Evolutionary conservation across 2,797 vertebrate genomes (phyloP), one percentile per base, ranked within the genome.

Genomic region (Buceros bicornis): DNA sequence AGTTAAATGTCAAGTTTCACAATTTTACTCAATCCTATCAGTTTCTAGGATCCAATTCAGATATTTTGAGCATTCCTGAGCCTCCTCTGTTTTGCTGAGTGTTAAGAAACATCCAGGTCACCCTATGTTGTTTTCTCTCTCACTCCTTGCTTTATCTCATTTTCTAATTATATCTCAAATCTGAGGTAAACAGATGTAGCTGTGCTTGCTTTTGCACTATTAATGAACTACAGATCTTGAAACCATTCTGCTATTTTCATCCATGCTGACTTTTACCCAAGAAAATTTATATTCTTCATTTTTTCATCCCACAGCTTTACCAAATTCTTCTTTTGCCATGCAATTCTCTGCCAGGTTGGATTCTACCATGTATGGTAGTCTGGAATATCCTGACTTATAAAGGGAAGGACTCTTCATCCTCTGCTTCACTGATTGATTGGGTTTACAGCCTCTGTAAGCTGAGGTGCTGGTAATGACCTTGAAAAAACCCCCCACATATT

Each of bases 131-230:
- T 70, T 83, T 92, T 82, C 24, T 74, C 8, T 89, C 31, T 73
- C n/a, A 16, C 8, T 71, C 16, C 18, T 72, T 90, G 18, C 47
- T 94, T 43, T 76, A 54, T 50, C 42, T 28, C 13, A 9, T 60
- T 78, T 89, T 89, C 48, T 58, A 53, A 74, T 54, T 91, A 61
- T 14, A n/a, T 84, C n/a, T 84, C 77, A 87, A 16, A 61, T 70
- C 57, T 77, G 64, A 74, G 26, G n/a, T 91, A 81, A 74, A 5
- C 16, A 61, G 31, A 51, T 54, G 33, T 31, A 83, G 56, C 61
- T 87, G 29, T 56, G 13, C 62, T 81, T 94, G 62, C 74, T 86
- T 95, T 83, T 91, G 72, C 65, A 92, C 45, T 43, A 11, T n/a
- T 74, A 50, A 42, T 54, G 31, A 89, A 43, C 54, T 89, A 45